Conservation (phyloP, 2,888 invertebrate genomes). For the Gastracanthus pulcherrimus region DNA sequence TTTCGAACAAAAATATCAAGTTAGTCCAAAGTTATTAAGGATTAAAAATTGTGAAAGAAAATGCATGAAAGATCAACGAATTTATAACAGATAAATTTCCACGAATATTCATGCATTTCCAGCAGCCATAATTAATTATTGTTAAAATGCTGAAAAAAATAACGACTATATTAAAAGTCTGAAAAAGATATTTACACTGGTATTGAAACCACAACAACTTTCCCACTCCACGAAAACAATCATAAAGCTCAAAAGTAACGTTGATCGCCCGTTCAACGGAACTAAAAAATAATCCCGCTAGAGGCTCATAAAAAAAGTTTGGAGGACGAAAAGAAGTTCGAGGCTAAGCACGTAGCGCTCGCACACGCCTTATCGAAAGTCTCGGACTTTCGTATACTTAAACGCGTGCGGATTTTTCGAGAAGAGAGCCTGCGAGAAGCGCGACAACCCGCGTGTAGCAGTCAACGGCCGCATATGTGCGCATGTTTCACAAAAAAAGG, state of each 20-base stretch:
- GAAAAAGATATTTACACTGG: no score
- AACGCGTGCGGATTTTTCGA: background rate
- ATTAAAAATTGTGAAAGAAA: no score
- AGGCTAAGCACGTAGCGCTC: background rate
- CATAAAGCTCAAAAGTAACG: background rate
- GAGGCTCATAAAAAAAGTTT: background rate
- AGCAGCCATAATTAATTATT: no score
- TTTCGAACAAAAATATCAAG: no score
- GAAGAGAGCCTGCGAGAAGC: background rate
- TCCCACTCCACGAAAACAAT: no score
- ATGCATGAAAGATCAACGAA: no score
- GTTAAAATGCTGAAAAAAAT: no score
- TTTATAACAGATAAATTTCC: no score
- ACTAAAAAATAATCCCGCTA: constrained; percentile 22
- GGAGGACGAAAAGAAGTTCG: background rate
- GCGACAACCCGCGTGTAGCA: background rate
- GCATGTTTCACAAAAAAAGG: background rate
- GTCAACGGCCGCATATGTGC: constrained; percentile 38
- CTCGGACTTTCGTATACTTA: background rate
- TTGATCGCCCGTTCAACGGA: background rate
- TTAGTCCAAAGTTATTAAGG: no score
- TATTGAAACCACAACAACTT: no score
- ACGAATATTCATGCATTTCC: no score
- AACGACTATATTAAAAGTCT: no score
- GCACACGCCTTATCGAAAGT: background rate